phyloP scores from a whole-genome alignment of 2,888 invertebrate species.

The Heliconius hortense region DNA sequence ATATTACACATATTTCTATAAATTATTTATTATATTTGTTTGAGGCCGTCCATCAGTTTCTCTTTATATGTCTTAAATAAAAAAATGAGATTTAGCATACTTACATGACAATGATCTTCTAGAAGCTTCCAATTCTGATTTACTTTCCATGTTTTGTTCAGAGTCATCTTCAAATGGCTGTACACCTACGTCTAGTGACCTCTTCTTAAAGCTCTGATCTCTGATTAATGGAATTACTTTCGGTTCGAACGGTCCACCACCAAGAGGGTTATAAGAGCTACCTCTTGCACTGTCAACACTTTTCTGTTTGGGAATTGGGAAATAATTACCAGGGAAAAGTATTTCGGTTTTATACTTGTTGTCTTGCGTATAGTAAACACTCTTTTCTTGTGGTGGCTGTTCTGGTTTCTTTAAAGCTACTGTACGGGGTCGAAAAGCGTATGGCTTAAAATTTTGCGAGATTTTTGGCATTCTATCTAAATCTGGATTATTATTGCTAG shows the following conservation, averaged over 20 bases:
- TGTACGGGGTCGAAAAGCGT: slow-evolving; percentile 68
- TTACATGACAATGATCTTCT: slow-evolving; percentile 75
- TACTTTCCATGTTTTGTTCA: slow-evolving; percentile 58
- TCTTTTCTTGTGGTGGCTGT: slow-evolving; percentile 57
- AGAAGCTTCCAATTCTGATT: slow-evolving; percentile 58
- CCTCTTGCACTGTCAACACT: slow-evolving; percentile 53
- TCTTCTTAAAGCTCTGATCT: slow-evolving; percentile 60
- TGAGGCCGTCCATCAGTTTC: no score
- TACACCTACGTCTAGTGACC: slow-evolving; percentile 60
- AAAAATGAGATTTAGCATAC: slow-evolving; percentile 41
- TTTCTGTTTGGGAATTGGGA: slow-evolving; percentile 77
- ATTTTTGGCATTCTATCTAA: slow-evolving; percentile 44
- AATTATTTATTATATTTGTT: no score
- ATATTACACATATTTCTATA: no score
- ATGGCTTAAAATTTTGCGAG: slow-evolving; percentile 44
- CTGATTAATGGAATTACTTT: slow-evolving; percentile 69
- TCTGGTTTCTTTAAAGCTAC: slow-evolving; percentile 58
- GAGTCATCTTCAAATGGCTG: slow-evolving; percentile 66
- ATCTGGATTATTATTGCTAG: slow-evolving; percentile 51
- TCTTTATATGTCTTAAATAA: no score
- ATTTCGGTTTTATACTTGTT: slow-evolving; percentile 63
- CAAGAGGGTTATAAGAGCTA: slow-evolving; percentile 46
- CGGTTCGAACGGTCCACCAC: slow-evolving; percentile 58
- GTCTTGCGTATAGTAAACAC: slow-evolving; percentile 62
- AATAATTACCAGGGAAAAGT: slow-evolving; percentile 78